Percentiles rank a stretch among this genome's conserved stretches.
Evolutionary conservation across 2,797 vertebrate genomes (phyloP).

Genomic region (Bradypodion ventrale): DNA sequence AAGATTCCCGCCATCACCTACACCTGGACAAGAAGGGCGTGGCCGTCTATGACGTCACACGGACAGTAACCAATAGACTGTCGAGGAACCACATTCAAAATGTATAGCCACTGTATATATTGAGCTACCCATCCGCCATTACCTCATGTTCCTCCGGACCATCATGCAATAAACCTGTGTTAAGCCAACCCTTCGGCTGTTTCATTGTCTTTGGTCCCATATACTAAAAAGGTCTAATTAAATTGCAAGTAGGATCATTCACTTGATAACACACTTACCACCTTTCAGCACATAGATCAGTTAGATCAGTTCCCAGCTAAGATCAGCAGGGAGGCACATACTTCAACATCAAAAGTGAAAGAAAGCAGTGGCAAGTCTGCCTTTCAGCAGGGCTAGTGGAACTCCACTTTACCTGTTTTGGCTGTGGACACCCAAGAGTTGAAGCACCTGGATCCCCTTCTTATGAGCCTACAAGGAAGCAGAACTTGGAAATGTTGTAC

Average conservation of each 20-base stretch:
- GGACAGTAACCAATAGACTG: no score
- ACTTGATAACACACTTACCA: background rate
- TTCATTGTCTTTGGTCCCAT: no score
- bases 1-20: no score
- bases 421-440: background rate
- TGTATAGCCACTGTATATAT: no score
- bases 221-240: background rate
- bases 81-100: no score
- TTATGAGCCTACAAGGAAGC: background rate
- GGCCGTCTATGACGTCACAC: no score
- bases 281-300: no score
- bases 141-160: no score
- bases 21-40: no score
- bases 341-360: conserved; percentile 2
- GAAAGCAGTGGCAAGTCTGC: background rate
- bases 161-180: no score
- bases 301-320: background rate
- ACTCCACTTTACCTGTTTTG: background rate
- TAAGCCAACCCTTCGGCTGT: no score
- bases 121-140: no score
- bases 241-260: background rate
- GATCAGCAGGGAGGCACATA: background rate
- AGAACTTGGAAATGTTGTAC: background rate
- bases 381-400: conserved; percentile 1
- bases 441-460: background rate